Evolutionary conservation across 92 coral and sea anemone species (phyloP).

Genomic region (Zoanthus sociatus): DNA sequence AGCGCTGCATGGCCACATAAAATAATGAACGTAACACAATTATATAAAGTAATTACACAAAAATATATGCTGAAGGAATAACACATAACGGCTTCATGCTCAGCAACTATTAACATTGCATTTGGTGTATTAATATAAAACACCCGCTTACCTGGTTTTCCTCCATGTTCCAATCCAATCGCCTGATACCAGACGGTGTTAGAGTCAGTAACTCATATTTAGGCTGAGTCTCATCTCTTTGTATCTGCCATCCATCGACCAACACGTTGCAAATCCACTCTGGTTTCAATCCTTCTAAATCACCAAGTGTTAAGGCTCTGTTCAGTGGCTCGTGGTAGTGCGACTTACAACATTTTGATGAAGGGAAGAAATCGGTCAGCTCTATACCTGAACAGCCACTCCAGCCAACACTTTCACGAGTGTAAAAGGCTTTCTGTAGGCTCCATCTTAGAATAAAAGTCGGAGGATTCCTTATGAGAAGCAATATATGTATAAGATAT

Average conservation of each 20-base stretch:
- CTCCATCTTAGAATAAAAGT: background rate
- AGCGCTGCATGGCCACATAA: too few relatives aligned
- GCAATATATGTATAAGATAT: too few relatives aligned
- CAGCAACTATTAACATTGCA: too few relatives aligned
- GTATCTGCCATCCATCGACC: slow-evolving; percentile 75
- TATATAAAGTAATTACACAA: too few relatives aligned
- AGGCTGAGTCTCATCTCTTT: slow-evolving; percentile 33
- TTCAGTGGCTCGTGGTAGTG: slow-evolving; percentile 46
- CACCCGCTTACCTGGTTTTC: background rate
- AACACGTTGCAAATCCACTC: slow-evolving; percentile 85
- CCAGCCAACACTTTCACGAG: slow-evolving; percentile 72
- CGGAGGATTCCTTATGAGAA: too few relatives aligned
- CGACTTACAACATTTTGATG: slow-evolving; percentile 44
- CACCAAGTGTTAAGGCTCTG: slow-evolving; percentile 75
- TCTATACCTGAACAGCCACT: slow-evolving; percentile 67
- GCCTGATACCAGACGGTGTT: slow-evolving; percentile 55
- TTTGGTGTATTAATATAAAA: background rate
- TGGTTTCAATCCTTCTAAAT: slow-evolving; percentile 75
- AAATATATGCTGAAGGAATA: too few relatives aligned
- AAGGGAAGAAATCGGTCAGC: slow-evolving; percentile 67
- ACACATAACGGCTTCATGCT: too few relatives aligned
- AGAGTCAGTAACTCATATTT: slow-evolving; percentile 45
- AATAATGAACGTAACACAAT: too few relatives aligned
- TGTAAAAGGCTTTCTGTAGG: slow-evolving; percentile 72
- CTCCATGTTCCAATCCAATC: slow-evolving; percentile 37